Evolutionary conservation across 1,140 invertebrate genomes (phyloP).

Genomic region (Lethocerus indicus): DNA sequence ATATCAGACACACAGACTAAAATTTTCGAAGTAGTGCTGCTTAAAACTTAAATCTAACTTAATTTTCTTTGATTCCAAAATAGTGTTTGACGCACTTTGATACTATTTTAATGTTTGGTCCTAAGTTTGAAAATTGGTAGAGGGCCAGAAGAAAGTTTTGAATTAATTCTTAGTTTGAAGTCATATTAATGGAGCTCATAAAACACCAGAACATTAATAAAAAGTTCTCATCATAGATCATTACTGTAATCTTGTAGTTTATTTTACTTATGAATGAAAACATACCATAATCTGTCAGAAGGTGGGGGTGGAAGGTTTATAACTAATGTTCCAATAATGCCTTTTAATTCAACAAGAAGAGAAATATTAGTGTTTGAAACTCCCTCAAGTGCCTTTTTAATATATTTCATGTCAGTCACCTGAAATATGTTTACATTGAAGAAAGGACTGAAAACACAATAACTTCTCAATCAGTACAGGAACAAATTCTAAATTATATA

Average conservation of each 20-base stretch:
- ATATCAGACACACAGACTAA: no score
- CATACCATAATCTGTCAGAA: slow-evolving; percentile 80
- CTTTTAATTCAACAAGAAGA: slow-evolving; percentile 72
- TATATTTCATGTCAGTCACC: slow-evolving; percentile 49
- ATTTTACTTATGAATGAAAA: slow-evolving; percentile 18
- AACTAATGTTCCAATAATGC: slow-evolving; percentile 62
- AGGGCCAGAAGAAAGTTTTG: not conserved
- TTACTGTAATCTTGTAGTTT: not conserved
- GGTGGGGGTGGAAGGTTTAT: slow-evolving; percentile 91
- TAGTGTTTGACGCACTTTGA: not conserved
- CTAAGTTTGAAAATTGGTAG: not conserved
- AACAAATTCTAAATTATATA: not conserved
- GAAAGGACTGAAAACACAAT: slow-evolving; percentile 10
- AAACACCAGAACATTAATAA: not conserved
- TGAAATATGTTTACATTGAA: no score
- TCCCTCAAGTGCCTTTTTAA: slow-evolving; percentile 63
- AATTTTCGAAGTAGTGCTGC: not conserved
- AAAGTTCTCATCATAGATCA: not conserved
- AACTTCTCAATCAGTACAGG: slow-evolving; percentile 9
- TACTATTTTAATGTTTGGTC: not conserved
- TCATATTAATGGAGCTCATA: not conserved
- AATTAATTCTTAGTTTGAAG: not conserved
- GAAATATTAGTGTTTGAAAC: slow-evolving; percentile 86
- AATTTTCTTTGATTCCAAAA: not conserved
- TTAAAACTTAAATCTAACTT: not conserved